Percentiles rank a stretch among this genome's conserved stretches.
phyloP scores from a whole-genome alignment of 1,140 invertebrate species.

The Sitodiplosis mosellana region DNA sequence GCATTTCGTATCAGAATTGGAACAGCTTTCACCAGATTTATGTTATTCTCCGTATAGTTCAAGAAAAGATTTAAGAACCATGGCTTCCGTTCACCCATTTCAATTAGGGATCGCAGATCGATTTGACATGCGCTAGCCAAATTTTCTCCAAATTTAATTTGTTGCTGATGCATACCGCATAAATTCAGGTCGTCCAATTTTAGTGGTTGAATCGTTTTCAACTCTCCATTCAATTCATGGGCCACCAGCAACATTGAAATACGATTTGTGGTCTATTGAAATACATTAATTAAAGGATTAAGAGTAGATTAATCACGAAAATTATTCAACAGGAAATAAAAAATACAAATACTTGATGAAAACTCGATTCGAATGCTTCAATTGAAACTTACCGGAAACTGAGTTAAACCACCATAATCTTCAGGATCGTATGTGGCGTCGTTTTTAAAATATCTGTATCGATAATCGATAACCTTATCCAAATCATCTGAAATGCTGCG shows the following conservation, averaged over 20 bases:
- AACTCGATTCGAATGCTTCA: no score
- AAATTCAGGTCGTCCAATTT: constrained; percentile 25
- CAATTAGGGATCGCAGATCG: constrained; percentile 30
- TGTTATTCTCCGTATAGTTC: constrained; percentile 25
- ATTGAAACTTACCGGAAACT: not conserved
- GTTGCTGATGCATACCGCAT: constrained; percentile 10
- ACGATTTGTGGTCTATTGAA: not conserved
- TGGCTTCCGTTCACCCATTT: constrained; percentile 20
- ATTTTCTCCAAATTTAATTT: constrained; percentile 34
- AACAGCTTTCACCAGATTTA: constrained; percentile 31
- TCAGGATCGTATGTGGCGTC: not conserved
- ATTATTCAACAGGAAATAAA: not conserved
- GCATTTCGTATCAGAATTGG: constrained; percentile 34
- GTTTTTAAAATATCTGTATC: constrained; percentile 4
- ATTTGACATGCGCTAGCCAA: constrained; percentile 31
- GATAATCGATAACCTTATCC: constrained; percentile 18
- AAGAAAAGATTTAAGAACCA: constrained; percentile 38
- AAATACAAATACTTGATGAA: not conserved
- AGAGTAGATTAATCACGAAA: no score
- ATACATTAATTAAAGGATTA: not conserved
- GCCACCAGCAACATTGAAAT: not conserved
- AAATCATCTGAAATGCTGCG: constrained; percentile 31
- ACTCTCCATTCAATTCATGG: not conserved
- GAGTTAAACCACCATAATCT: not conserved
- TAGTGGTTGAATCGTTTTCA: not conserved